Conservation (phyloP, 2,888 invertebrate species). For the Nymphalis polychloros region DNA sequence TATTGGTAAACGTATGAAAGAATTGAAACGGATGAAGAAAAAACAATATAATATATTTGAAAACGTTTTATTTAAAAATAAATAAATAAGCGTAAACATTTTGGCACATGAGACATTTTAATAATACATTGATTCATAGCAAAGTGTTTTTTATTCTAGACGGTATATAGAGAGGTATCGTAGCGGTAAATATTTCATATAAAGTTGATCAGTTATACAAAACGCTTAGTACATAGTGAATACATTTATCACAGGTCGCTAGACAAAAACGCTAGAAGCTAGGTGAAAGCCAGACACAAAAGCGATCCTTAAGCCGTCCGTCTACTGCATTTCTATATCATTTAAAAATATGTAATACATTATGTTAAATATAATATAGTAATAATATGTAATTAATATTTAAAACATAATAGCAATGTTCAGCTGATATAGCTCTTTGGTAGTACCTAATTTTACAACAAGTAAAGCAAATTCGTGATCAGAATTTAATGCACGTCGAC, state of each 20-base stretch:
- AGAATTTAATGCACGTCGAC: too few species aligned
- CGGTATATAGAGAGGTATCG: conserved; percentile 1
- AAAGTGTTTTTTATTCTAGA: neutral
- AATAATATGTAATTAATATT: too few species aligned
- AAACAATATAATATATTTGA: neutral
- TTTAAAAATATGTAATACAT: too few species aligned
- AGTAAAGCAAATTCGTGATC: too few species aligned
- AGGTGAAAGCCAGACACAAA: neutral
- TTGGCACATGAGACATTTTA: conserved; percentile 13
- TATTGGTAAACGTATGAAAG: too few species aligned
- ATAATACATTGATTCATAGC: conserved; percentile 10
- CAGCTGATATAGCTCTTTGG: too few species aligned
- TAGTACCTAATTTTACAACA: too few species aligned
- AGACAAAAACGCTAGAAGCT: conserved; percentile 3
- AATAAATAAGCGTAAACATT: conserved; percentile 10
- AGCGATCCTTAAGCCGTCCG: neutral
- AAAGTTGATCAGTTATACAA: neutral
- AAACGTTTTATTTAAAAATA: conserved; percentile 16
- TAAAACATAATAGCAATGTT: too few species aligned
- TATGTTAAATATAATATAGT: too few species aligned
- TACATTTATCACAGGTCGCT: neutral
- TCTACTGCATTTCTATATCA: neutral
- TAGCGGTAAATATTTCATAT: conserved; percentile 4
- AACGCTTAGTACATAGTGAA: neutral
- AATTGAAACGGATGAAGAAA: neutral